Conservation (phyloP, 2,797 vertebrate genomes). For the Alosa sapidissima region DNA sequence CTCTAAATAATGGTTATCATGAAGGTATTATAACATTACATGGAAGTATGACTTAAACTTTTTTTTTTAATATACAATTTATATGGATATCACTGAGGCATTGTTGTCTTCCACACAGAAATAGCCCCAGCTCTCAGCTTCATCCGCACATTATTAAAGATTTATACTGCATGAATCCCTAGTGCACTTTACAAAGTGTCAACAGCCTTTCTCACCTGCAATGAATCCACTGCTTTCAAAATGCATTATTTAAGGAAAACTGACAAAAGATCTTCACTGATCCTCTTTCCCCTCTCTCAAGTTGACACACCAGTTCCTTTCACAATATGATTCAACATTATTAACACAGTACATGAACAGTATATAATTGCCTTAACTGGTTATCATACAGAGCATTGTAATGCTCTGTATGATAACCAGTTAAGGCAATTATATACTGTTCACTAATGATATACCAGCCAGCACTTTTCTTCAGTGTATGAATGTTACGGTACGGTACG, state of each 20-base stretch:
- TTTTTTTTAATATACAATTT: not conserved
- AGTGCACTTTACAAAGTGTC: conserved; percentile 24
- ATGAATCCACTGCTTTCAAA: conserved; percentile 20
- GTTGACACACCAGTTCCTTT: not conserved
- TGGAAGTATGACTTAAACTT: not conserved
- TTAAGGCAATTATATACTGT: no score
- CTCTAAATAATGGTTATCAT: not conserved
- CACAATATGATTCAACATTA: no score
- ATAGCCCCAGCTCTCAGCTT: not conserved
- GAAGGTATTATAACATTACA: not conserved
- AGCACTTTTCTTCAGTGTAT: no score
- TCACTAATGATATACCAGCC: no score
- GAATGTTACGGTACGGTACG: no score
- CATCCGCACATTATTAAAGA: not conserved
- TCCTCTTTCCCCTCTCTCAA: not conserved
- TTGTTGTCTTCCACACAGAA: not conserved
- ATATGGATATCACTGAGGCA: not conserved
- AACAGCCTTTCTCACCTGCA: conserved; percentile 14
- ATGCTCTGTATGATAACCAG: no score
- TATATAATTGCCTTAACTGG: no score
- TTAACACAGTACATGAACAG: no score
- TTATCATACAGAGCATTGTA: no score
- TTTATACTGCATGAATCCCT: not conserved
- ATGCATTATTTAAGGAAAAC: conserved; percentile 31
- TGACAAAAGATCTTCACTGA: conserved; percentile 1